These are phyloP conservation scores for Anarsia innoxiella DNA, from an alignment of 2,888 invertebrate species.

Conservation along the genomic window DNA sequence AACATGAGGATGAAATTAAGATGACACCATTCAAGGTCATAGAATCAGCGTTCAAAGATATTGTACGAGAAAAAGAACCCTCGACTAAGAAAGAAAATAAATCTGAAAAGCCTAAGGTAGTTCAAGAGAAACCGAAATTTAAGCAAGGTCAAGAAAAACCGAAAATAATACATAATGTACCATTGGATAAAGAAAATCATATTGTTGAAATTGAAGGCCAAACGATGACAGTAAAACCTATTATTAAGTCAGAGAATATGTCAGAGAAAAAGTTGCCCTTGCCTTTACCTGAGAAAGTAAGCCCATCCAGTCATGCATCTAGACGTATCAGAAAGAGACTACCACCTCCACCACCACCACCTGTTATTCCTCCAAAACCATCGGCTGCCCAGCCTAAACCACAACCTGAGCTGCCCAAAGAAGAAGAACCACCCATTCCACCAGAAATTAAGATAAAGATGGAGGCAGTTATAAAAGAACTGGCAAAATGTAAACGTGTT, in stretches of 20 bases:
- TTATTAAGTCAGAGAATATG: constrained; percentile 28
- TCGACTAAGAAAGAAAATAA: constrained; percentile 17
- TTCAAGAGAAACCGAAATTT: constrained; percentile 9
- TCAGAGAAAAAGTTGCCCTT: not conserved
- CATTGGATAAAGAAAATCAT: constrained; percentile 17
- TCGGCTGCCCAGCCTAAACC: constrained; percentile 10
- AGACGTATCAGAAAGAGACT: constrained; percentile 56
- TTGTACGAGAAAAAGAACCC: constrained; percentile 9
- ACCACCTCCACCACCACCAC: constrained; percentile 65
- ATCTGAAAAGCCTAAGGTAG: constrained; percentile 15
- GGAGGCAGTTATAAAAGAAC: constrained; percentile 77
- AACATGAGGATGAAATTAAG: constrained; percentile 17
- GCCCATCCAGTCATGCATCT: constrained; percentile 45
- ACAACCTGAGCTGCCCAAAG: constrained; percentile 17
- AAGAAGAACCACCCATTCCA: constrained; percentile 55
- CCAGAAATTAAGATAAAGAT: constrained; percentile 75
- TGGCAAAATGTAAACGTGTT: constrained; percentile 57
- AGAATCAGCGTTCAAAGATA: constrained; percentile 19
- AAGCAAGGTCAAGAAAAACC: constrained; percentile 11
- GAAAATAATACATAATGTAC: constrained; percentile 15
- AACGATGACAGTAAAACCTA: constrained; percentile 11
- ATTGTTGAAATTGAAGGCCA: constrained; percentile 17
- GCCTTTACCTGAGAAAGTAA: constrained; percentile 28
- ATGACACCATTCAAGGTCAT: constrained; percentile 1
- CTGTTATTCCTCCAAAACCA: constrained; percentile 26